Evolutionary conservation across 2,888 invertebrate species (phyloP), one percentile per base, ranked within the genome.

Genomic region (Druceiella hillmani): DNA sequence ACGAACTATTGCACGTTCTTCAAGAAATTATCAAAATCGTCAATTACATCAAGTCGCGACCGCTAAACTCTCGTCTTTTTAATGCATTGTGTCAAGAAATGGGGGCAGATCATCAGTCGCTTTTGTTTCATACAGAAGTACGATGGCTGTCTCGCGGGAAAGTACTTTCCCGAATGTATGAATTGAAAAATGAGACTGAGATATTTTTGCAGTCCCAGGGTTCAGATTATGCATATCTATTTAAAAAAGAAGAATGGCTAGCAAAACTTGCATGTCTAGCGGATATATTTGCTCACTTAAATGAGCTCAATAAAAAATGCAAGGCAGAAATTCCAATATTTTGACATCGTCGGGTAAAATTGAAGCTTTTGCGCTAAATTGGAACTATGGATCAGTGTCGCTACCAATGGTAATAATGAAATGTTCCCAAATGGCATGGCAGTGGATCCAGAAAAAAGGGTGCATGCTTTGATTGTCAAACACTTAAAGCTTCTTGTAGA

Each of bases 341-440:
- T 44, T 45, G 27, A 48, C 42, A 29, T 47, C 45, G 10, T 38
- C 22, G 32, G 36, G 43, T 34, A 43, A 44, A 36, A 43, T 35
- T 31, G 36, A 38, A 41, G 38, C 33, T 38, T 43, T 41, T 31
- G 38, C 38, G 30, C 41, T 38, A 44, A 41, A 28, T 46, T 46
- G 38, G 37, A 36, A 28, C 36, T 41, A 44, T 43, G 43, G 45
- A 47, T 41, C 35, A 46, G 45, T 36, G 41, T 36, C 38, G 38
- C 42, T 36, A 44, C 40, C 36, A 44, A 44, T 41, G 40, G 33
- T 44, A 46, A 35, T 41, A 46, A 46, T 46, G 41, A 43, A 45
- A 47, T 41, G 37, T 46, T 47, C 40, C 44, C 41, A 33, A 46
- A 46, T 47, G 38, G 31, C 37, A 46, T 41, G 37, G 30, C 43